Conservation (phyloP, 2,797 vertebrate genomes). For the Prionace glauca region DNA sequence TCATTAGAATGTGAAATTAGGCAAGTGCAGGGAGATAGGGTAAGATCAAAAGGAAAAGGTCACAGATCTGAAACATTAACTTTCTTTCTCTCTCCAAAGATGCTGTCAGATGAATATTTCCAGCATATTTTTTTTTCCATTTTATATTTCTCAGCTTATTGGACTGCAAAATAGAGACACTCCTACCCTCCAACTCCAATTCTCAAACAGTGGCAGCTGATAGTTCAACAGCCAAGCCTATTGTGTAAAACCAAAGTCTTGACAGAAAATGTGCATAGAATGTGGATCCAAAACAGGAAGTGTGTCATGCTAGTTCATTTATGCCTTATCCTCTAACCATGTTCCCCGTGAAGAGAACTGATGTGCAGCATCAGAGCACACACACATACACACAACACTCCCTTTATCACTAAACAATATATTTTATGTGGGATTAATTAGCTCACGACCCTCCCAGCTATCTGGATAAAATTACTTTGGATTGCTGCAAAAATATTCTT, state of each 20-base stretch:
- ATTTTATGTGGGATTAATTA: background rate
- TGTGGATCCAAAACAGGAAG: background rate
- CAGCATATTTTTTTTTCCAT: too few species aligned
- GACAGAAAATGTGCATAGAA: background rate
- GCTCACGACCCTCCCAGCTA: background rate
- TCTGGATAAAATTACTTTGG: slow-evolving; percentile 1
- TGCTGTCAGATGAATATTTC: too few species aligned
- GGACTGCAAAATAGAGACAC: background rate
- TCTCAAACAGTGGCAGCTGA: background rate
- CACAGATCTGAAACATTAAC: too few species aligned
- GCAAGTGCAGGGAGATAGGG: background rate
- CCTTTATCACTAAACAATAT: background rate
- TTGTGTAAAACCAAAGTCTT: background rate
- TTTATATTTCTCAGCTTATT: background rate
- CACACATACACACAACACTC: background rate
- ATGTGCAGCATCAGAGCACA: background rate
- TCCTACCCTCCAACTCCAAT: background rate
- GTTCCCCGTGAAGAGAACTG: background rate
- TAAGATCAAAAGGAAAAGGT: too few species aligned
- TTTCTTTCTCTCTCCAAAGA: too few species aligned
- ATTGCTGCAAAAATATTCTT: background rate
- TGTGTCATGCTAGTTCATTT: background rate
- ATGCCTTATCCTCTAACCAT: background rate
- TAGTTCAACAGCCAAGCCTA: background rate
- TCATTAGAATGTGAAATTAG: background rate